Percentiles rank a stretch among this genome's conserved stretches.
phyloP scores from a whole-genome alignment of 2,113 vertebrate species.

The Prionailurus bengalensis region DNA sequence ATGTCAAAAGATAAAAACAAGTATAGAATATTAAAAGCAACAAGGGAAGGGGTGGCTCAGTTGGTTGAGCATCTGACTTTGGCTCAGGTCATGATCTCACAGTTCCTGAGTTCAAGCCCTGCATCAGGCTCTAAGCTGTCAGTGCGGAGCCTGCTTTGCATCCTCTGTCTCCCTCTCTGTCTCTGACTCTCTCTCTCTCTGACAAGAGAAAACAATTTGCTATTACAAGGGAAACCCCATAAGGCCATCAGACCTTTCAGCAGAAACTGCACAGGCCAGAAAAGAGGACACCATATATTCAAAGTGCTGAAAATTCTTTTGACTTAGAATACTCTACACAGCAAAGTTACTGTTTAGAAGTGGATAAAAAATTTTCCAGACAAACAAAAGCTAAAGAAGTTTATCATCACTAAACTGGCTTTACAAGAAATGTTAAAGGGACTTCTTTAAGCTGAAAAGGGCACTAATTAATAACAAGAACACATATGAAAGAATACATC shows the following conservation, averaged over 20 bases:
- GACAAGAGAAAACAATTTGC: background rate
- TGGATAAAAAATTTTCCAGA: background rate
- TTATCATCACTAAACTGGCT: background rate
- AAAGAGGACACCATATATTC: background rate
- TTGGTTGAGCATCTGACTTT: too few relatives aligned
- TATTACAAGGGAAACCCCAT: background rate
- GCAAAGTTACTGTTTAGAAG: background rate
- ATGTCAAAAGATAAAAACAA: background rate
- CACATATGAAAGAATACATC: background rate
- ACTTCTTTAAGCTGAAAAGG: background rate
- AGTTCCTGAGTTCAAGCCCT: too few relatives aligned
- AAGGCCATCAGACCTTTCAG: background rate
- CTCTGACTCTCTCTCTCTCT: too few relatives aligned
- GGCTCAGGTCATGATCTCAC: too few relatives aligned
- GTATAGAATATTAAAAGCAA: background rate
- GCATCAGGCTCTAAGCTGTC: too few relatives aligned
- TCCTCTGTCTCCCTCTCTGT: too few relatives aligned
- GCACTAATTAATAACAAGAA: background rate
- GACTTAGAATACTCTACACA: background rate
- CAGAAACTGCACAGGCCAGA: background rate
- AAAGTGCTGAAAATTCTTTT: background rate
- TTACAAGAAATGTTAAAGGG: background rate
- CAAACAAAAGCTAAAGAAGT: background rate
- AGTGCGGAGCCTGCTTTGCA: too few relatives aligned
- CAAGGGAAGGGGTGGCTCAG: background rate